A percentile compares a stretch with the other conserved stretches of the same genome.
phyloP scores from a whole-genome alignment of 2,113 vertebrate species.

The Sula dactylatra region DNA sequence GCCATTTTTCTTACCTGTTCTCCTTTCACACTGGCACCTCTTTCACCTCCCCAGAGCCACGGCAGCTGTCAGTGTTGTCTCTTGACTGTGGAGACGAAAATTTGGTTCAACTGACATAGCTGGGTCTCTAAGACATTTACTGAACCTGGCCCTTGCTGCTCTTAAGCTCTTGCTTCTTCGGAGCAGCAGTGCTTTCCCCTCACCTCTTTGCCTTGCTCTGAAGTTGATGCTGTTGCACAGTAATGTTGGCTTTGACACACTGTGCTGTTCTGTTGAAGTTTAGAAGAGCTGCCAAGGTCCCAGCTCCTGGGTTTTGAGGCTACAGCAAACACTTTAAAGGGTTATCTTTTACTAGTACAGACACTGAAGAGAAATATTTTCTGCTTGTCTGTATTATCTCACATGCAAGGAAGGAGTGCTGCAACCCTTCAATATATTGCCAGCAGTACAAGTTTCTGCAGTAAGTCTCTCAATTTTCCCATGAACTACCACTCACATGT shows the following conservation, averaged over 20 bases:
- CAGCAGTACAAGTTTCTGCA: background rate
- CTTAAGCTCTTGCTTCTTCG: background rate
- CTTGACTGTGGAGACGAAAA: background rate
- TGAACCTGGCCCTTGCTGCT: background rate
- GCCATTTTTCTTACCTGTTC: background rate
- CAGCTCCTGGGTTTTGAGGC: background rate
- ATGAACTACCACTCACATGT: background rate
- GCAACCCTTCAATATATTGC: background rate
- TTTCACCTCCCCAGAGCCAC: background rate
- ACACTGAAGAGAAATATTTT: background rate
- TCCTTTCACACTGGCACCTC: background rate
- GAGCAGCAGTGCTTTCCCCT: background rate
- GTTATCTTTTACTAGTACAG: background rate
- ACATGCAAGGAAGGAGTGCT: background rate
- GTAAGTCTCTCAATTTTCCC: background rate
- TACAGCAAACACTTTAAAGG: background rate
- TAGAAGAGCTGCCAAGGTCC: background rate
- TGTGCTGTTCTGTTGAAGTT: background rate
- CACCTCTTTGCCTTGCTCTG: background rate
- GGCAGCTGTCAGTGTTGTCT: background rate
- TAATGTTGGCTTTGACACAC: background rate
- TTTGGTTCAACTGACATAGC: background rate
- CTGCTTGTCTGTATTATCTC: background rate
- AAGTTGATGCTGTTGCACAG: background rate
- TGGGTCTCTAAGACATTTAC: background rate